Base-by-base conservation (phyloP, 2,113 vertebrate species). In the Neogobius melanostomus region DNA sequence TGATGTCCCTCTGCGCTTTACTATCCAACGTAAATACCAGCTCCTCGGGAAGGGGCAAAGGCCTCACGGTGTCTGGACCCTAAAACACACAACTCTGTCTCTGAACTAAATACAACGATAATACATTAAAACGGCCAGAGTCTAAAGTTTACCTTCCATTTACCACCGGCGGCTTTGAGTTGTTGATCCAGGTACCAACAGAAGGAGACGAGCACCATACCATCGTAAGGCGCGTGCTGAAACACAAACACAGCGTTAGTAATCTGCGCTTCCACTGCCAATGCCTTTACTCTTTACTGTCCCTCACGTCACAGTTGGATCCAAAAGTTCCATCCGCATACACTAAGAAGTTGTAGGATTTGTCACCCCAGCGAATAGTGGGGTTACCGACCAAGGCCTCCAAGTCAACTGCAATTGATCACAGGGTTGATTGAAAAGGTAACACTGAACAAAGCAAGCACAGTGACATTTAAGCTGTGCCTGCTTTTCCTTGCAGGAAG, bases 291-390 rank as follows among this genome's bases (percentile, higher is more conserved):
- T 53, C 7, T 21, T 7, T 17, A 28, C 10, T 11, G 10, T 57
- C 11, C 28, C 97, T 96, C 92, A 99, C 97, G 79, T 99, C 98
- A 93, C 94, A 95, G 70, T 85, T 93, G 46, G 87, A 94, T 51
- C 90, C 92, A 56, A 93, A 94, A 3, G 93, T 88, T 50, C 98
- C 98, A 69, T 99, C 94, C 56, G 94, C 80, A 72, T 94, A 99
- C 64, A 84, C 80, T 12, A 99, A 66, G 2, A 79, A 75, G 16
- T 94, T 97, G 89, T 97, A 99, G 9, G 98, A 97, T 87, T 99
- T 99, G 88, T 99, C 98, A 49, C 98, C 98, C 97, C 98, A 99
- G 83, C 96, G 96, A 28, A 92, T 61, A 7, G 92, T 93, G 0
- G 95, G 94, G 82, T 99, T 87, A 50, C 98, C 98, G 17, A 6